phyloP scores from a whole-genome alignment of 35 echinoderm and acorn worm genomes.

The Lytechinus pictus region DNA sequence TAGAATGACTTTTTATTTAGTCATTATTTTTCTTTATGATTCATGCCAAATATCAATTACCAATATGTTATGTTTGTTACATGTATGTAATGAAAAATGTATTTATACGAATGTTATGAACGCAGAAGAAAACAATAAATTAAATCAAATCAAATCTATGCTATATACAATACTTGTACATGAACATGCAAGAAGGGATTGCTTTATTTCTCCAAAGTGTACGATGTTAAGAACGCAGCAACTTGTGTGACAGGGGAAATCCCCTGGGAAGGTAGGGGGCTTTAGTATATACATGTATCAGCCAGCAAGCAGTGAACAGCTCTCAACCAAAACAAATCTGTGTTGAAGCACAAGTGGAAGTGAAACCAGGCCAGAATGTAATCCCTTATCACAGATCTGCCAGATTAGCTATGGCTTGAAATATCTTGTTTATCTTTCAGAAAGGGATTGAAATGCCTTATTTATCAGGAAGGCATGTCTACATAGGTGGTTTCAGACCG shows the following conservation, averaged over 20 bases:
- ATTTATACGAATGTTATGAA: no score
- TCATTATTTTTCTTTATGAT: no score
- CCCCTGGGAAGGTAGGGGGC: background rate
- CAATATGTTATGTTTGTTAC: no score
- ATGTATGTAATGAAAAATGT: no score
- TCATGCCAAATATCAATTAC: no score
- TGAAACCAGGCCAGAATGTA: background rate
- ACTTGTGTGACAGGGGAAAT: background rate
- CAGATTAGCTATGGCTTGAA: background rate
- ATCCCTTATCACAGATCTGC: background rate
- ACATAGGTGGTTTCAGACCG: no score
- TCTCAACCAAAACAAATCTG: background rate
- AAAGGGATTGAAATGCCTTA: background rate
- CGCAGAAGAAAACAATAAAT: no score
- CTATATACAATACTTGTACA: no score
- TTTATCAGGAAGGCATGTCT: conserved; percentile 17
- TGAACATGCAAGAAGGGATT: no score
- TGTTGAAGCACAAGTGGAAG: background rate
- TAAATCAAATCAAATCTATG: no score
- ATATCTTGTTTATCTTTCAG: background rate
- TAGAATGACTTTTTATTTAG: no score
- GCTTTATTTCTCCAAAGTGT: no score
- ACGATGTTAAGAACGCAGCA: background rate
- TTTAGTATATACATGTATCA: background rate
- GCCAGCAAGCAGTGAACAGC: background rate